These are phyloP conservation scores for Lasioglossum leucozonium DNA, from an alignment of 2,888 invertebrate genomes.

Conservation along the genomic window DNA sequence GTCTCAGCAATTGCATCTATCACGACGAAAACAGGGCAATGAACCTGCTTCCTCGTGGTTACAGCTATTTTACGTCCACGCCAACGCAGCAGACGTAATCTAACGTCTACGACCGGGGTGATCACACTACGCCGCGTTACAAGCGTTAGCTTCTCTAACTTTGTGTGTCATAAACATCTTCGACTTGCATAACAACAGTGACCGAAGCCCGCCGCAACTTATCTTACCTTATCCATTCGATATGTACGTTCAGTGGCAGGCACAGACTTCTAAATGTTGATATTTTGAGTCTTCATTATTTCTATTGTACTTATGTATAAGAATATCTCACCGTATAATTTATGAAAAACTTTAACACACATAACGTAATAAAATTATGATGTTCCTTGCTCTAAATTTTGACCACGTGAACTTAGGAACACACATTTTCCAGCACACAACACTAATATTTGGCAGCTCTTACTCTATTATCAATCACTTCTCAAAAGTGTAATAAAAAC, in stretches of 20 bases:
- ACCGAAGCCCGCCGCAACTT: background rate
- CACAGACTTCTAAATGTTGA: too few species aligned
- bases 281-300: too few species aligned
- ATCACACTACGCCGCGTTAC: conserved; percentile 6
- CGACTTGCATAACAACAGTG: background rate
- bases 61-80: conserved; percentile 49
- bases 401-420: too few species aligned
- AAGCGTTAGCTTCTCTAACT: background rate
- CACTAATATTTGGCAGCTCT: too few species aligned
- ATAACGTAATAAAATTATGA: too few species aligned
- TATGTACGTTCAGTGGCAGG: background rate
- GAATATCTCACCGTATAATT: too few species aligned
- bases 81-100: conserved; percentile 36
- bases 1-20: conserved; percentile 59
- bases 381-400: too few species aligned
- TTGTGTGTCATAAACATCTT: background rate
- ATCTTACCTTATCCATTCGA: background rate
- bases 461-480: too few species aligned
- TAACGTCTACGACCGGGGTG: conserved; percentile 35
- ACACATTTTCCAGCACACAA: too few species aligned
- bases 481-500: too few species aligned
- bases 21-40: conserved; percentile 63
- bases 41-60: conserved; percentile 62
- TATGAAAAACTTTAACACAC: too few species aligned
- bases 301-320: too few species aligned